Conservation (phyloP, 2,888 invertebrate species). For the Margaritifera margaritifera region DNA sequence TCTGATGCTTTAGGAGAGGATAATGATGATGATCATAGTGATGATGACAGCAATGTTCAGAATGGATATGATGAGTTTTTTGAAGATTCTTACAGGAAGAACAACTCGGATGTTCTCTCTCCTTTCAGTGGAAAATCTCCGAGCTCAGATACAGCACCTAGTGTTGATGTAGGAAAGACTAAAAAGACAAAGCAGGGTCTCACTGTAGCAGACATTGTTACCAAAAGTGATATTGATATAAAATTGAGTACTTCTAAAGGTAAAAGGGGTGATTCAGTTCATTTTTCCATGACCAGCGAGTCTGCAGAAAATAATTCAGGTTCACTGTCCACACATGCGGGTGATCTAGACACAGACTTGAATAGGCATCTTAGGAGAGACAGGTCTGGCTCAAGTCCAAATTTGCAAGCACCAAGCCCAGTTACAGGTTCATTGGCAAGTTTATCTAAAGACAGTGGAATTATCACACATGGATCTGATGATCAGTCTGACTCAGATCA, state of each 20-base stretch:
- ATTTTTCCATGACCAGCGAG: not conserved
- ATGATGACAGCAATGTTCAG: conserved; percentile 57
- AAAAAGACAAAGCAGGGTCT: no score
- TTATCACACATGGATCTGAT: conserved; percentile 22
- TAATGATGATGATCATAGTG: conserved; percentile 53
- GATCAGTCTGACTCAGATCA: conserved; percentile 20
- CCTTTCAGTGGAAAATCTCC: no score
- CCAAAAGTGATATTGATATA: no score
- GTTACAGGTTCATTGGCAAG: conserved; percentile 26
- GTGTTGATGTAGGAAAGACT: no score
- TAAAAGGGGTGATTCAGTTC: no score
- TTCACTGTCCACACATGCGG: no score
- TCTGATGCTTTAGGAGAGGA: conserved; percentile 53
- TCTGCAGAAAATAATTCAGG: no score
- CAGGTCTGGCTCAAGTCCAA: not conserved
- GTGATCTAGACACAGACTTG: not conserved
- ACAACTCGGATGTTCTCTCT: no score
- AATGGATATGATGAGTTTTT: conserved; percentile 56
- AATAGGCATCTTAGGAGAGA: not conserved
- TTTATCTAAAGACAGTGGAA: conserved; percentile 38
- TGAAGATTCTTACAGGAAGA: conserved; percentile 13
- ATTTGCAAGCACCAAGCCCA: not conserved
- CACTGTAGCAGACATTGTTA: no score
- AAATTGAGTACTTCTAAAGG: no score
- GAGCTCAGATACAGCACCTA: no score